Conservation (phyloP, 2,888 invertebrate species). For the Nomada fabriciana region DNA sequence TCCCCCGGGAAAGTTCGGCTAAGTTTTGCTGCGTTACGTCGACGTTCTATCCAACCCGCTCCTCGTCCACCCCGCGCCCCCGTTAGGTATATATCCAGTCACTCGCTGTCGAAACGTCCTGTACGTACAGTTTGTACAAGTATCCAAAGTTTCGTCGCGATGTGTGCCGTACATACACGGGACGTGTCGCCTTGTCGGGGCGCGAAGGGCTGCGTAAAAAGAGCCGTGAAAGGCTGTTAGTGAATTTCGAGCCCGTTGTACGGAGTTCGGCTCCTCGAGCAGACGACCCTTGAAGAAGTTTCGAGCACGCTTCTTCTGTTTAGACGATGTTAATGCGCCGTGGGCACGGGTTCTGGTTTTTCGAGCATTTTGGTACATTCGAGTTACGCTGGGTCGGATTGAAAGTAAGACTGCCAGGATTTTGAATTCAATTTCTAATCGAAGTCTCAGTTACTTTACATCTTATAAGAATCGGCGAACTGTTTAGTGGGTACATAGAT, state of each 20-base stretch:
- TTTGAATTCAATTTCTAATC: too few relatives aligned
- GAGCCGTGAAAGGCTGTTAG: constrained; percentile 1
- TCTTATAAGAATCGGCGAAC: too few relatives aligned
- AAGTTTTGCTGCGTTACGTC: constrained; percentile 72
- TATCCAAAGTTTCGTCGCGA: constrained; percentile 75
- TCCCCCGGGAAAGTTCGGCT: constrained; percentile 72
- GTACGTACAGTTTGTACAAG: constrained; percentile 78
- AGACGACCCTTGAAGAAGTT: constrained; percentile 6
- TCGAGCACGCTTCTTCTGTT: constrained; percentile 16
- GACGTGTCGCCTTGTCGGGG: constrained; percentile 34
- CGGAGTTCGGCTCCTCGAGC: constrained; percentile 10
- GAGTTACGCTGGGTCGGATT: too few relatives aligned
- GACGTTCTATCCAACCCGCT: constrained; percentile 56
- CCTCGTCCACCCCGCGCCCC: background rate
- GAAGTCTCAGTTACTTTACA: too few relatives aligned
- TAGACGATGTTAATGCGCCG: constrained; percentile 1
- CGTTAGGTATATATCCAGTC: constrained; percentile 45
- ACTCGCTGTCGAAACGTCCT: constrained; percentile 70
- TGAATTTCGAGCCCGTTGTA: constrained; percentile 21
- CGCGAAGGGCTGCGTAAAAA: constrained; percentile 28
- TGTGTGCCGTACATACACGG: constrained; percentile 43
- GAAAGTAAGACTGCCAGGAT: too few relatives aligned
- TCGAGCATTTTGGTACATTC: background rate
- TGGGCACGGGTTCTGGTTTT: background rate
- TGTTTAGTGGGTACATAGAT: background rate